Conservation (phyloP, 2,113 vertebrate genomes). For the Pagrus major region DNA sequence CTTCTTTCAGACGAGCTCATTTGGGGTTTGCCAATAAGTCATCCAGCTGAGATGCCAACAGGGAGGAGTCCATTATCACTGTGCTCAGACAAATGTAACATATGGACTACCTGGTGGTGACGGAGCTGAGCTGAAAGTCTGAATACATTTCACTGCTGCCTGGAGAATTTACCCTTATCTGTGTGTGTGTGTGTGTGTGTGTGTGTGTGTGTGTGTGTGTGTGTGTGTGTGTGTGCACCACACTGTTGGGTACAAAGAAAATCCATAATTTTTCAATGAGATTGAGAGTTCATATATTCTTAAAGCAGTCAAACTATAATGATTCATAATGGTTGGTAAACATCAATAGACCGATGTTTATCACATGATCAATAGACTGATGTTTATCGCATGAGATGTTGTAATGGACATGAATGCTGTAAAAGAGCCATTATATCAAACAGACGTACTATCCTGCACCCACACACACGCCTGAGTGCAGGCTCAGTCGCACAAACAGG, state of each 20-base stretch:
- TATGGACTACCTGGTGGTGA: slow-evolving; percentile 59
- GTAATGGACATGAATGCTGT: slow-evolving; percentile 42
- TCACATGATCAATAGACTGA: slow-evolving; percentile 56
- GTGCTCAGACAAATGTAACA: slow-evolving; percentile 60
- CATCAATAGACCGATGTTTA: slow-evolving; percentile 47
- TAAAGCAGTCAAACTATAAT: slow-evolving; percentile 39
- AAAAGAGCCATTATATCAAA: slow-evolving; percentile 66
- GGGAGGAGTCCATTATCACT: slow-evolving; percentile 67
- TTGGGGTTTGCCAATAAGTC: slow-evolving; percentile 65
- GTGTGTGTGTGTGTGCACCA: too few species aligned
- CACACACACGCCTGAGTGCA: slow-evolving; percentile 2
- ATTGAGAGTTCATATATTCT: slow-evolving; percentile 37
- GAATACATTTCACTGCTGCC: slow-evolving; percentile 51
- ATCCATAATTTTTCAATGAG: slow-evolving; percentile 16
- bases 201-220: background rate
- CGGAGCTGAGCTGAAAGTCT: slow-evolving; percentile 45
- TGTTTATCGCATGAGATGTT: slow-evolving; percentile 57
- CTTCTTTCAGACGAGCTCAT: slow-evolving; percentile 35
- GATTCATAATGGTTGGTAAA: slow-evolving; percentile 44
- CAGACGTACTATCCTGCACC: slow-evolving; percentile 12
- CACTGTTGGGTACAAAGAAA: slow-evolving; percentile 12
- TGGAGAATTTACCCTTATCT: slow-evolving; percentile 27
- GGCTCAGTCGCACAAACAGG: slow-evolving; percentile 51
- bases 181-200: slow-evolving; percentile 1
- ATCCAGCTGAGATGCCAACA: slow-evolving; percentile 63